phyloP scores from a whole-genome alignment of 2,888 invertebrate genomes.

The Sicus ferrugineus region DNA sequence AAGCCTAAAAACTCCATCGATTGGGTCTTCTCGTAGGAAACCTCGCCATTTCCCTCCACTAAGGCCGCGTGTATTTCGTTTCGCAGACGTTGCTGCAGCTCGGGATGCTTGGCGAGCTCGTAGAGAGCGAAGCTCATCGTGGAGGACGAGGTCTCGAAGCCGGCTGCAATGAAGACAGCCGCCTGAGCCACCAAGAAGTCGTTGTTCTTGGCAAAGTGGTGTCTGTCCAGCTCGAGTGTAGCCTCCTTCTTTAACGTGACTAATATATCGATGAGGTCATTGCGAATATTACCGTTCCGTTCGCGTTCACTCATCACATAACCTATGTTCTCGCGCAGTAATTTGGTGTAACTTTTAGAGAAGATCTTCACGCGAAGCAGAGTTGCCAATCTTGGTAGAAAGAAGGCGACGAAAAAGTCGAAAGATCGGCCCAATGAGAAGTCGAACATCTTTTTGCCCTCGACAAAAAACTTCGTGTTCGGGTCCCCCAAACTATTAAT shows the following conservation, averaged over 20 bases:
- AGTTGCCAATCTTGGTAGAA: constrained; percentile 53
- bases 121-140: constrained; percentile 64
- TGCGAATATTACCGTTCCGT: constrained; percentile 57
- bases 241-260: constrained; percentile 61
- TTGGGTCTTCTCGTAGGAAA: constrained; percentile 63
- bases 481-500: constrained; percentile 58
- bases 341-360: constrained; percentile 50
- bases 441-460: constrained; percentile 49
- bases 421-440: constrained; percentile 48
- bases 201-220: constrained; percentile 45
- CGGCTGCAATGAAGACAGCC: constrained; percentile 59
- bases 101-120: constrained; percentile 62
- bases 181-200: constrained; percentile 61
- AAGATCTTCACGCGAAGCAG: constrained; percentile 55
- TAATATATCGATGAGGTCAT: too few relatives aligned
- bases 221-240: constrained; percentile 39
- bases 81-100: constrained; percentile 62
- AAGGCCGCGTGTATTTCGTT: constrained; percentile 63
- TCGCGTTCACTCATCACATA: constrained; percentile 63
- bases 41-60: constrained; percentile 54
- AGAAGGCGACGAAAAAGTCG: constrained; percentile 59
- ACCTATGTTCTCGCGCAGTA: constrained; percentile 61
- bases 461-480: constrained; percentile 53
- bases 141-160: constrained; percentile 63
- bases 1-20: constrained; percentile 64